Percentiles rank a stretch among this genome's conserved stretches.
Conservation (phyloP, 2,113 vertebrate species). For the Theristicus caerulescens region DNA sequence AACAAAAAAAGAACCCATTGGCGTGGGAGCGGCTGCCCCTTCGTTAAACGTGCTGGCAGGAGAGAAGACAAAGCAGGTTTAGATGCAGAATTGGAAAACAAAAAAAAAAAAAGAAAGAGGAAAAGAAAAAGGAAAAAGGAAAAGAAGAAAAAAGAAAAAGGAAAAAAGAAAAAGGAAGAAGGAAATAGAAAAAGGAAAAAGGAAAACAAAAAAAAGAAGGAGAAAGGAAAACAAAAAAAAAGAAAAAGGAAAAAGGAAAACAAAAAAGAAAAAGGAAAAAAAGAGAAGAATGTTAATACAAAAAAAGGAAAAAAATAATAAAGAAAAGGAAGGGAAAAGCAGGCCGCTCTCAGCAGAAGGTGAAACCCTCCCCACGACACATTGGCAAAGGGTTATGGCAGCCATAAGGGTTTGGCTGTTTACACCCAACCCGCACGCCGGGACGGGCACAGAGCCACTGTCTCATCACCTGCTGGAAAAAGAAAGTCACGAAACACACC, state of each 20-base stretch:
- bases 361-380: background rate
- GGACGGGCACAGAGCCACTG: background rate
- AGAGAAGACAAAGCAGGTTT: conserved; percentile 27
- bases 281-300: background rate
- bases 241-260: no score
- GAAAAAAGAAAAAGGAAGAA: fast-evolving
- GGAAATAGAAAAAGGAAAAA: fast-evolving
- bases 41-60: background rate
- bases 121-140: fast-evolving
- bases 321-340: background rate
- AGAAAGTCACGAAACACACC: fast-evolving
- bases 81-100: background rate
- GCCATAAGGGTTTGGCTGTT: background rate
- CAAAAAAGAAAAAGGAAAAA: fast-evolving
- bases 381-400: background rate
- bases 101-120: fast-evolving
- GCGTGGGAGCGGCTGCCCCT: background rate
- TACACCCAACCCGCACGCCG: fast-evolving
- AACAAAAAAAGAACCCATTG: background rate
- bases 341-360: background rate
- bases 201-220: no score
- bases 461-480: background rate
- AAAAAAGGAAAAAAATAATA: background rate
- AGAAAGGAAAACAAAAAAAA: no score
- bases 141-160: fast-evolving